Evolutionary conservation across 2,888 invertebrate species (phyloP).

Genomic region (Hecatera dysodea): DNA sequence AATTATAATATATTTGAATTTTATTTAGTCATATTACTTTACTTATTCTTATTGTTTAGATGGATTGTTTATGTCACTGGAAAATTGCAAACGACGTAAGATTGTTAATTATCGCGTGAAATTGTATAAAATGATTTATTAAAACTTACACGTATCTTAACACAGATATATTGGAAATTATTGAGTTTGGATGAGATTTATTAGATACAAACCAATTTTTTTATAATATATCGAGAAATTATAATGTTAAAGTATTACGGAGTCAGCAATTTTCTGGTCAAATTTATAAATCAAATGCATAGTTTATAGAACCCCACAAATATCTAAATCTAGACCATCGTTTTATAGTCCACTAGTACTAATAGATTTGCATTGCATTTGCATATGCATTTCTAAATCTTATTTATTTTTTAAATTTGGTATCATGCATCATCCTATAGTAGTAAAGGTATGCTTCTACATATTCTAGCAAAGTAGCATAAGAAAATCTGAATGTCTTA

Average conservation of each 20-base stretch:
- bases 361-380: too few relatives aligned
- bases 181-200: too few relatives aligned
- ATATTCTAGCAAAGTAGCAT: neutral
- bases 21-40: neutral
- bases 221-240: too few relatives aligned
- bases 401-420: constrained; percentile 9
- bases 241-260: too few relatives aligned
- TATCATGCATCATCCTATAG: constrained; percentile 1
- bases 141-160: too few relatives aligned
- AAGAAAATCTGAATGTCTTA: constrained; percentile 1
- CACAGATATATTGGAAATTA: too few relatives aligned
- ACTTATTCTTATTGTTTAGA: constrained; percentile 16
- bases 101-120: too few relatives aligned
- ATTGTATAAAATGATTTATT: too few relatives aligned
- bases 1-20: neutral
- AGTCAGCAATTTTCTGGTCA: too few relatives aligned
- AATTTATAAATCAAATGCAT: neutral
- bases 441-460: constrained; percentile 3
- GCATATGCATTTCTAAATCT: constrained; percentile 3
- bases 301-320: neutral
- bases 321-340: neutral
- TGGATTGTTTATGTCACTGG: too few relatives aligned
- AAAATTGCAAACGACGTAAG: too few relatives aligned
- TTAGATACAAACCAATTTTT: too few relatives aligned
- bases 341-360: constrained; percentile 6